Evolutionary conservation across 2,113 vertebrate species (phyloP), one percentile per base, ranked within the genome.

Genomic region (Calypte anna): DNA sequence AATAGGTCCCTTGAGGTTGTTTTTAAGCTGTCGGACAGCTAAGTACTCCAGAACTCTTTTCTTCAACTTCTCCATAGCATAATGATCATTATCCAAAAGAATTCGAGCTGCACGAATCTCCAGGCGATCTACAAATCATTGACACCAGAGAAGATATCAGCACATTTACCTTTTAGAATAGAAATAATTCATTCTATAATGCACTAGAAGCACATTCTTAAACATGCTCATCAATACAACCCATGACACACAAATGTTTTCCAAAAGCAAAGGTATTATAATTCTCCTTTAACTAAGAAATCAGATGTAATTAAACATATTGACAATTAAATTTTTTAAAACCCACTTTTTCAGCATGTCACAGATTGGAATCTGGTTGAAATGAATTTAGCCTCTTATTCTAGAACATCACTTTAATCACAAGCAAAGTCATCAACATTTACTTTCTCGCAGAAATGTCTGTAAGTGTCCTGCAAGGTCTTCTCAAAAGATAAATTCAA

Each of bases 61-160:
- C 98, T 99, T 99, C 97, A 99, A 73, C 93, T 99, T 99, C 78
- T 99, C 98, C 98, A 99, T 98, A 88, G 99, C 99, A 4, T 99
- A 99, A 90, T 99, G 99, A 90, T 99, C 99, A 15, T 98, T 99
- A 96, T 99, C 99, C 97, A 99, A 62, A 19, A 99, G 98, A 50
- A 99, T 97, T 5, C 99, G 98, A 54, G 99, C 99, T 6, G 99
- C 98, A 13, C 96, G 97, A 91, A 99, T 99, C 94, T 99, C 99
- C 91, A 99, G 97, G 61, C 98, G 98, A 97, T 99, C 99, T 99
- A 94, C 48, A 44, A 83, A 69, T 57, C 8, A 92, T 30, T 5
- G 8, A 75, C 30, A 95, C 93, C 8, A 94, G 55, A 86, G 89
- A 68, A 38, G 12, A 62, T 17, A 51, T 92, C 57, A 96, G 75